Conservation (phyloP, 2,888 invertebrate species). For the Hirtodrosophila duncani region DNA sequence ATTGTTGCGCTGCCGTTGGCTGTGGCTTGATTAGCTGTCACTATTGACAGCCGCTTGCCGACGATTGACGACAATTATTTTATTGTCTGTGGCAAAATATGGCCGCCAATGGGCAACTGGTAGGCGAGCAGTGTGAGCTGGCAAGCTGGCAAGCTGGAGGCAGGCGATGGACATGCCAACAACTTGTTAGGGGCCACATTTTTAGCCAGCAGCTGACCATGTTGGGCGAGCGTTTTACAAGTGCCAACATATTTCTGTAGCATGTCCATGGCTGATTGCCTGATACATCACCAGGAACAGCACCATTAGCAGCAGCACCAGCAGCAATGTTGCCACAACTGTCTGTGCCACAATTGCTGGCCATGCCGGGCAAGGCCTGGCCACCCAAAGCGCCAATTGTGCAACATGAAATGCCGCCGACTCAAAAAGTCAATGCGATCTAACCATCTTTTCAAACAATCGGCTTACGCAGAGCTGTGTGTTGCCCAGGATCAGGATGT, state of each 20-base stretch:
- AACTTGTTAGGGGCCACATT: conserved; percentile 55
- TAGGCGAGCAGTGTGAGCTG: no score
- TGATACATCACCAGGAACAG: no score
- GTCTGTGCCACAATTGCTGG: not conserved
- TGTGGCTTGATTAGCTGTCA: conserved; percentile 63
- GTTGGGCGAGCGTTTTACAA: conserved; percentile 64
- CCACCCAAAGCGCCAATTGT: conserved; percentile 68
- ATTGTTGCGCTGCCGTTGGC: not conserved
- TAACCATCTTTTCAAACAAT: conserved; percentile 47
- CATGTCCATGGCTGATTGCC: no score
- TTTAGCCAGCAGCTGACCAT: conserved; percentile 41
- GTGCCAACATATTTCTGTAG: conserved; percentile 57
- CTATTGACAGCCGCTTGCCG: conserved; percentile 57
- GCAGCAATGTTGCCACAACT: not conserved
- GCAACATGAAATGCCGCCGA: conserved; percentile 27
- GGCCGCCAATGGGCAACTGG: conserved; percentile 1
- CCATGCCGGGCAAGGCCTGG: conserved; percentile 5
- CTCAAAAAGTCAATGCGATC: conserved; percentile 25
- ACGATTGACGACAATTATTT: conserved; percentile 61
- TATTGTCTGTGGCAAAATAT: conserved; percentile 31
- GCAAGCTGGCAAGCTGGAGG: conserved; percentile 12
- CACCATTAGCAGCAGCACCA: conserved; percentile 12
- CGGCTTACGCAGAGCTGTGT: conserved; percentile 31
- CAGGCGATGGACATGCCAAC: conserved; percentile 50
- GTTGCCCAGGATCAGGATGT: conserved; percentile 18